Evolutionary conservation across 2,797 vertebrate species (phyloP).

Genomic region (Hapalemur alaotrensis): DNA sequence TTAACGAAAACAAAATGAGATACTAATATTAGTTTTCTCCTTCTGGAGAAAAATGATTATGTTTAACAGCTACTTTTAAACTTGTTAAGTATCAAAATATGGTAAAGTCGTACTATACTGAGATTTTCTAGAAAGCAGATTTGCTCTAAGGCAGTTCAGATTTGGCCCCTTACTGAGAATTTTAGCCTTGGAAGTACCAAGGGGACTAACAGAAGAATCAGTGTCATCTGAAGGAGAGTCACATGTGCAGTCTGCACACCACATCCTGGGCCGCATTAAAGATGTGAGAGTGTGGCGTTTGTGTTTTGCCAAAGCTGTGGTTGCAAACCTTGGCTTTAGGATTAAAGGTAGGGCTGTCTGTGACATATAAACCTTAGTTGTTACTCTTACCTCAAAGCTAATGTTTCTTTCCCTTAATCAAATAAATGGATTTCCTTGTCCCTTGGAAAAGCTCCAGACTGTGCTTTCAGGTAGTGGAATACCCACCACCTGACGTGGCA

Average conservation of each 20-base stretch:
- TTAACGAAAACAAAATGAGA: neutral
- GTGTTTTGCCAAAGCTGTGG: neutral
- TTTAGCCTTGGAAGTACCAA: neutral
- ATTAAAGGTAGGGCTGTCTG: neutral
- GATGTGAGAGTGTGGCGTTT: neutral
- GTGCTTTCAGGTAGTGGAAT: neutral
- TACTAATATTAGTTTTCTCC: neutral
- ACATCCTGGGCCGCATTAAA: neutral
- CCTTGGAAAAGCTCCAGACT: neutral
- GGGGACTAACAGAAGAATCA: neutral
- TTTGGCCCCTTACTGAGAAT: neutral
- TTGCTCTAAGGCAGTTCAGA: neutral
- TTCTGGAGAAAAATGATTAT: neutral
- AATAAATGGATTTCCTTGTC: neutral
- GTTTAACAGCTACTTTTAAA: neutral
- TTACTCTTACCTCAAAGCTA: neutral
- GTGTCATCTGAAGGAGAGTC: neutral
- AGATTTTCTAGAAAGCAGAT: constrained; percentile 37
- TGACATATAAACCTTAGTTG: neutral
- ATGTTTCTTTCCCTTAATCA: constrained; percentile 23
- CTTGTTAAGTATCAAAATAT: constrained; percentile 13
- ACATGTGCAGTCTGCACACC: neutral
- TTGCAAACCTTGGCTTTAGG: neutral
- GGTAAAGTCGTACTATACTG: neutral
- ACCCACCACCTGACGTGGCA: neutral